Evolutionary conservation across 2,113 vertebrate genomes (phyloP).

Genomic region (Ctenodactylus gundi): DNA sequence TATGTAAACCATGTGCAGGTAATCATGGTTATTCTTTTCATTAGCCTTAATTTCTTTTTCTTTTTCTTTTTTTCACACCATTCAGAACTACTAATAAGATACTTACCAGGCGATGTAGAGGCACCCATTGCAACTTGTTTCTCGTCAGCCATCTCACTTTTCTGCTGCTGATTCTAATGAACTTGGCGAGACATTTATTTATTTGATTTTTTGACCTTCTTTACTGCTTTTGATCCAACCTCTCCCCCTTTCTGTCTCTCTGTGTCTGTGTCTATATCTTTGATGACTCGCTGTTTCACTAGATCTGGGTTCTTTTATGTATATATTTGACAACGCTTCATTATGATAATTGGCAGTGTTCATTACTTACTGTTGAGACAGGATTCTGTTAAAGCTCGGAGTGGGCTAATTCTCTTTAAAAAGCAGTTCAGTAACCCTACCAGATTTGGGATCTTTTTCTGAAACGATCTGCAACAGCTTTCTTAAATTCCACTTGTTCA

Average conservation of each 20-base stretch:
- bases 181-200: neutral
- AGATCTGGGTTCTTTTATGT: neutral
- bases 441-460: no score
- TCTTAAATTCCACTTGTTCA: neutral
- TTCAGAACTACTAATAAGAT: neutral
- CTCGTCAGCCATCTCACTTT: neutral
- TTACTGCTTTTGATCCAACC: neutral
- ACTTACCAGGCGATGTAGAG: neutral
- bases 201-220: neutral
- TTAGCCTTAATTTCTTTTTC: no score
- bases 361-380: neutral
- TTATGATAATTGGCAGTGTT: neutral
- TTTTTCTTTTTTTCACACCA: neutral
- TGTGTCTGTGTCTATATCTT: neutral
- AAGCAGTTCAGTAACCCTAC: no score
- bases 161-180: neutral
- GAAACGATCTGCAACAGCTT: neutral
- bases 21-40: neutral
- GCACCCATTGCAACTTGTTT: neutral
- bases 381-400: neutral
- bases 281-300: neutral
- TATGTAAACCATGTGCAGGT: neutral
- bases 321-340: neutral
- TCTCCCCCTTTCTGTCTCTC: neutral
- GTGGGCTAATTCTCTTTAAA: neutral